Base-by-base conservation (phyloP, 2,888 invertebrate species). In the Rhamnusium bicolor region DNA sequence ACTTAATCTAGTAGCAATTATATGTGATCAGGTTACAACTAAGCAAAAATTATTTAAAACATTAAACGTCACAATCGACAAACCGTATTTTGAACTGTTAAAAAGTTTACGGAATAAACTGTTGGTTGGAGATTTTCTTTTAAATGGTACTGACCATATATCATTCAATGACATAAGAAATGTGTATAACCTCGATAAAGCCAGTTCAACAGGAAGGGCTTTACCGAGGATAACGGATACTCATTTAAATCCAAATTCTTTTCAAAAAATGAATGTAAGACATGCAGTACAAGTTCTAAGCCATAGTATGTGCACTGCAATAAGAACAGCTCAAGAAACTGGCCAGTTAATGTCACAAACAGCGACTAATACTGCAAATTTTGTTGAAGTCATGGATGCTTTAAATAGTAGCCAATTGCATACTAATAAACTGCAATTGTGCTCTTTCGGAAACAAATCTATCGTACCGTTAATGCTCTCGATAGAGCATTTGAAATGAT, bases 21-120 rank as follows among this genome's bases (percentile, higher is more conserved):
- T 81, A 4, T 80, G 81, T 62, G 79, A 81, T 65, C 81, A 81
- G 71, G 67, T 58, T 18, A 51, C 79, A 18, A 76, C 71, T 51
- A 80, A 79, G 56, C 49, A 75, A 61, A 72, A 53, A 54, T 21
- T 58, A 16, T 60, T 49, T 46, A 65, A 65, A 58, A 10, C 12
- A 10, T 54, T 76, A 16, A 56, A 53, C 14, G 47, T 71, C 47
- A 40, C 74, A 32, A 8, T n/a, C 1, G 49, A 65, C 1, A n/a
- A 61, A 19, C 71, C 73, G 24, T 73, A 27, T 71, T 71, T 75
- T 61, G 32, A 46, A 51, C 56, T 80, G 46, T 8, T 80, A 14
- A 79, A 79, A 69, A 69, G 65, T 21, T 16, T 75, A 40, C 54
- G 75, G 62, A 75, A 73, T 46, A 72, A 69, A 70, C 61, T 79